phyloP scores from a whole-genome alignment of 64 coral and sea anemone species.

The Stichodactyla mertensii region DNA sequence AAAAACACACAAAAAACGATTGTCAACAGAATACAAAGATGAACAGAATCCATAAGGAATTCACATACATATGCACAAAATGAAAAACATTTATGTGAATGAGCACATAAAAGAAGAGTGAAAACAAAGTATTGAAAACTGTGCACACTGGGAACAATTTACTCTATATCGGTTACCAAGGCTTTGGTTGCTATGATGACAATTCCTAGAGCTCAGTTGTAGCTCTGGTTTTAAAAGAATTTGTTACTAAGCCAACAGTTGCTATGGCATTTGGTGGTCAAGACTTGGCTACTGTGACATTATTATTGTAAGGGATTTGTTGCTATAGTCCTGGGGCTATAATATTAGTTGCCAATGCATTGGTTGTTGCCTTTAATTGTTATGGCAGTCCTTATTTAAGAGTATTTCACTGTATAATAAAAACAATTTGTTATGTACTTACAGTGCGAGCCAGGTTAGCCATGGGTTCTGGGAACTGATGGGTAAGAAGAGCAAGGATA shows the following conservation, averaged over 20 bases:
- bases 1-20: slow-evolving; percentile 10
- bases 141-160: background rate
- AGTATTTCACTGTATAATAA: background rate
- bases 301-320: background rate
- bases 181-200: background rate
- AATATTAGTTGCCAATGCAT: too few species aligned
- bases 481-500: slow-evolving; percentile 91
- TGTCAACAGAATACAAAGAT: background rate
- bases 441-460: slow-evolving; percentile 86
- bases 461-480: slow-evolving; percentile 97
- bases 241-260: background rate
- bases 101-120: too few species aligned
- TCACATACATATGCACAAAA: background rate
- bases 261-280: background rate
- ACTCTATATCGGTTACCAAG: background rate
- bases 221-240: too few species aligned
- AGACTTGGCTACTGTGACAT: background rate
- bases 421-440: background rate
- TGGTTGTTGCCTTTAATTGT: too few species aligned
- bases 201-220: too few species aligned
- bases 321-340: too few species aligned
- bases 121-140: background rate
- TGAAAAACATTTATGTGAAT: background rate
- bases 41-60: background rate
- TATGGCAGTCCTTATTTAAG: too few species aligned